Base-by-base conservation (phyloP, 2,113 vertebrate genomes). In the Xiphophorus maculatus region DNA sequence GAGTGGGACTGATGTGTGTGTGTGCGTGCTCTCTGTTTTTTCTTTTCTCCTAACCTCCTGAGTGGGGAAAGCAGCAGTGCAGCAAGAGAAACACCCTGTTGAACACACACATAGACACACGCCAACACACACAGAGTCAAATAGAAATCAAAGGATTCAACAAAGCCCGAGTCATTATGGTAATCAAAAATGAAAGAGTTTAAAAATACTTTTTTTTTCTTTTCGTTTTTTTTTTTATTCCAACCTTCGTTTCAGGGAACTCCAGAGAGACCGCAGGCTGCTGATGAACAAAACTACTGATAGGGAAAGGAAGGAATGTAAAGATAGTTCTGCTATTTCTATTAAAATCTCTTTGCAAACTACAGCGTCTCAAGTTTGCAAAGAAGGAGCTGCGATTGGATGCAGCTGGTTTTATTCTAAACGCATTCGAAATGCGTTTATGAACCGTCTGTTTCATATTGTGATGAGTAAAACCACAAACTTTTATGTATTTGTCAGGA, bases 181-280 rank as follows among this genome's bases (percentile, higher is more conserved):
- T 92, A 94, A 94, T 93, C 77, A 88, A 83, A 91, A 85, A 91
- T 91, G 78, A 93, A 93, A 93, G 86, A 71, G 66, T 82, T 89
- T 93, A 92, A 92, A 94, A 92, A 94, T 94, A 91, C 77, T 66
- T 86, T 32, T 69, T 63, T 72, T 71, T 40, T n/a, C 22, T 28
- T 48, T 48, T 66, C 61, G 40, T 35, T 73, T 68, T 71, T 62
- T 27, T 63, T 74, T 58, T 65, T 81, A 83, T 88, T 79, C 85
- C 77, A 85, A 68, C 77, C 73, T 90, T 91, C 92, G 90, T 91
- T 88, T 92, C 60, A n/a, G 63, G 80, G 76, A 89, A 88, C 84
- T 91, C 90, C 73, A 14, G 79, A 72, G 87, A 91, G 83, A 89
- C 74, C 63, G 15, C 72, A 10, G 70, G 79, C 85, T 90, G 87